Conservation (phyloP, 1,140 invertebrate genomes). For the Drosophila mayri region DNA sequence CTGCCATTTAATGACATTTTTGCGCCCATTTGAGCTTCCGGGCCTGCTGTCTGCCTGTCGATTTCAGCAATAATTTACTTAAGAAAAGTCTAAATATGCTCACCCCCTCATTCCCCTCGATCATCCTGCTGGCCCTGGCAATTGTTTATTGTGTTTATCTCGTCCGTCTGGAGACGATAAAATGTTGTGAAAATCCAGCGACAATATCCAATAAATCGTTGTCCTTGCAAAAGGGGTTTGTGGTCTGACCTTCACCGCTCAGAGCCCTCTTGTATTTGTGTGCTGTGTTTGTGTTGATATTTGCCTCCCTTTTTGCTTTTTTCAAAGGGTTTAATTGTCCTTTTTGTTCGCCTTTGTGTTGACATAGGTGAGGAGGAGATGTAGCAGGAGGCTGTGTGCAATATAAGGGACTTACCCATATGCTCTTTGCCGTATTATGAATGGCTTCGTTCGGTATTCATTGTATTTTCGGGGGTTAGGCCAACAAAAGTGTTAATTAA, state of each 20-base stretch:
- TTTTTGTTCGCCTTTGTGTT: conserved; percentile 73
- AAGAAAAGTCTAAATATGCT: conserved; percentile 75
- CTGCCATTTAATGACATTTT: conserved; percentile 78
- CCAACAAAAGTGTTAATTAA: conserved; percentile 76
- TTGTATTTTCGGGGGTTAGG: conserved; percentile 49
- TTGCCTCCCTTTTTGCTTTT: conserved; percentile 57
- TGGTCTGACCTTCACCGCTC: conserved; percentile 57
- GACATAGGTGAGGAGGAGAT: conserved; percentile 56
- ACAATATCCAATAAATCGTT: conserved; percentile 80
- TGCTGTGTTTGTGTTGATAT: conserved; percentile 56
- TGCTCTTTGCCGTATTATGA: conserved; percentile 30
- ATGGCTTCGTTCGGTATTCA: conserved; percentile 32
- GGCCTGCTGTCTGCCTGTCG: conserved; percentile 52
- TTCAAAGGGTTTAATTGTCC: conserved; percentile 79
- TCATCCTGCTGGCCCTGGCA: conserved; percentile 21
- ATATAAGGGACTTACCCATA: conserved; percentile 22
- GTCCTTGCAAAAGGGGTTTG: conserved; percentile 10
- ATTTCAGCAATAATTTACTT: conserved; percentile 80
- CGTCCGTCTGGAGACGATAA: conserved; percentile 66
- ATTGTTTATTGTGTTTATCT: conserved; percentile 80
- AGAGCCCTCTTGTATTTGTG: conserved; percentile 28
- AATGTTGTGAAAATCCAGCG: conserved; percentile 75
- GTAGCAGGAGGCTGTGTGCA: conserved; percentile 14
- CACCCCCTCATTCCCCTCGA: neutral
- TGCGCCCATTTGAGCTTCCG: conserved; percentile 78